Percentiles rank a stretch among this genome's conserved stretches.
These are phyloP conservation scores for Zonotrichia albicollis DNA, from an alignment of 2,797 vertebrate genomes.

Conservation along the genomic window DNA sequence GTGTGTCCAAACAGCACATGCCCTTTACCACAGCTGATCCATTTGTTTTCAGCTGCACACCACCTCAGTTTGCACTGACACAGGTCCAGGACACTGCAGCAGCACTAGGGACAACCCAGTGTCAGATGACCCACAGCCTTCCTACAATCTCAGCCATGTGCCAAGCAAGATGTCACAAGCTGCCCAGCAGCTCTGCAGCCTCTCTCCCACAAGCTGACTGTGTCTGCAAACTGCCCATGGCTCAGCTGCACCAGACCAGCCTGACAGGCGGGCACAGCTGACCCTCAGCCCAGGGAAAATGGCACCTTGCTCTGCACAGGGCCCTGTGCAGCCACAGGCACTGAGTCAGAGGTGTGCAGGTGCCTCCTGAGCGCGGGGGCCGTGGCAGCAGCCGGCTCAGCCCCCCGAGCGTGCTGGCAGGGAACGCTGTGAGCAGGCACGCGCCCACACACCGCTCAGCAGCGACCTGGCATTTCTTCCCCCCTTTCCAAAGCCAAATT, in stretches of 20 bases:
- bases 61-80: not conserved
- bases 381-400: not conserved
- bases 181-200: not conserved
- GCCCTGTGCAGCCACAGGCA: not conserved
- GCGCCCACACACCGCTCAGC: not conserved
- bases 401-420: not conserved
- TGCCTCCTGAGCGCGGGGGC: not conserved
- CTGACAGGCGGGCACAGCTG: rapidly evolving
- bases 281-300: not conserved
- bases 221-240: not conserved
- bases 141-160: rapidly evolving
- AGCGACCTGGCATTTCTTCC: not conserved
- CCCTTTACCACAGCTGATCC: not conserved
- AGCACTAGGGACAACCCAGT: rapidly evolving
- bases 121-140: rapidly evolving
- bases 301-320: not conserved
- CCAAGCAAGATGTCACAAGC: not conserved
- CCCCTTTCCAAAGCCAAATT: constrained; percentile 1
- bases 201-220: not conserved
- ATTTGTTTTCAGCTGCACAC: not conserved
- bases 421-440: not conserved
- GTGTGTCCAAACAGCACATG: not conserved
- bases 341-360: not conserved
- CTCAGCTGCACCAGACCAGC: not conserved
- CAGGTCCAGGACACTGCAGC: no score